Percentiles rank a stretch among this genome's conserved stretches.
Evolutionary conservation across 2,797 vertebrate genomes (phyloP).

Genomic region (Sebastolobus altivelis): DNA sequence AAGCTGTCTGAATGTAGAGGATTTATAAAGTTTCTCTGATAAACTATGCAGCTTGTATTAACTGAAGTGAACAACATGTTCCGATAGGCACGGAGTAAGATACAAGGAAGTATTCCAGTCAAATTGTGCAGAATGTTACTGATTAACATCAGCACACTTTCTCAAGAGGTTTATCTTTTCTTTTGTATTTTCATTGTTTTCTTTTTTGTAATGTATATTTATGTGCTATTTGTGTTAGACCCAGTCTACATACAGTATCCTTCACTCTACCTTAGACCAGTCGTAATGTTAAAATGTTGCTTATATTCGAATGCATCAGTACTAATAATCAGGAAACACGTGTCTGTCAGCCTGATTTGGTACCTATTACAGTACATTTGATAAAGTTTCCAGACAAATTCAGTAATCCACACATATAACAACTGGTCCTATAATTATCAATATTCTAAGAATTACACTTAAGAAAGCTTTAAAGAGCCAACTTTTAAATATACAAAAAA

Average conservation of each 20-base stretch:
- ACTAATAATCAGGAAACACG: background rate
- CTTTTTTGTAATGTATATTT: background rate
- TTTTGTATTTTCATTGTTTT: background rate
- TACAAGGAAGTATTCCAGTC: conserved; percentile 37
- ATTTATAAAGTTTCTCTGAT: background rate
- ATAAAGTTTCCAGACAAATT: background rate
- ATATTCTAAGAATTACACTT: background rate
- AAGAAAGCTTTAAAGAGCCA: background rate
- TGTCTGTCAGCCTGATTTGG: background rate
- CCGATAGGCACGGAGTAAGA: background rate
- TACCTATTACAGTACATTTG: too few species aligned
- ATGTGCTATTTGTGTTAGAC: background rate
- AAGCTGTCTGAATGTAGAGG: background rate
- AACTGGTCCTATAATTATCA: background rate
- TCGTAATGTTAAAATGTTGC: background rate
- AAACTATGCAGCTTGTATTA: background rate
- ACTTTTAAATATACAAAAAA: background rate
- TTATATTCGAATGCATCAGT: background rate
- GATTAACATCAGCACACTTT: background rate
- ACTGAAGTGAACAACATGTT: background rate
- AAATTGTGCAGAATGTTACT: background rate
- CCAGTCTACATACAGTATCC: background rate
- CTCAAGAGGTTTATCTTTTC: background rate
- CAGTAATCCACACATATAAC: background rate
- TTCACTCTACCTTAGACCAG: background rate